Conservation (phyloP, 92 coral and sea anemone species). For the Palythoa heliodiscus region DNA sequence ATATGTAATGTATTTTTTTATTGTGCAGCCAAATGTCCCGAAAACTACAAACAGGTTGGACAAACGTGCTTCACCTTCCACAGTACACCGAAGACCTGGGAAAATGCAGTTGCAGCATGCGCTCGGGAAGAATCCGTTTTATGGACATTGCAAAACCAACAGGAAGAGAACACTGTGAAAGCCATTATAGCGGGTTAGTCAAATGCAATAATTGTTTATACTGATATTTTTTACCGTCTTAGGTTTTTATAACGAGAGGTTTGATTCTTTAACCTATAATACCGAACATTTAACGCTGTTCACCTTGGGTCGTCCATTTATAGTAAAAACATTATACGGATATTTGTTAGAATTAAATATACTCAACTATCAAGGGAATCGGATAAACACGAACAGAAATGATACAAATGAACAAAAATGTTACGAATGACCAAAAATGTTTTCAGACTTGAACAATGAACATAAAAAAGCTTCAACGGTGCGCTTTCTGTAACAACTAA, state of each 20-base stretch:
- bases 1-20: not conserved
- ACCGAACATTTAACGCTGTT: too few species aligned
- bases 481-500: not conserved
- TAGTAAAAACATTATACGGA: too few species aligned
- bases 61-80: constrained; percentile 66
- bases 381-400: not conserved
- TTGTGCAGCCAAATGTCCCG: constrained; percentile 59
- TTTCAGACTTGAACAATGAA: not conserved
- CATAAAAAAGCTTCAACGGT: not conserved
- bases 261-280: too few species aligned
- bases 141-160: constrained; percentile 60
- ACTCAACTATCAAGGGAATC: too few species aligned
- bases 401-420: not conserved
- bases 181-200: constrained; percentile 51
- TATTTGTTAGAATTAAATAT: too few species aligned
- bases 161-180: constrained; percentile 57
- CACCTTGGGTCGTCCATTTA: too few species aligned
- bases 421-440: not conserved
- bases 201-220: not conserved
- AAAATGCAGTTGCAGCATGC: constrained; percentile 65
- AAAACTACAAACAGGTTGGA: constrained; percentile 51
- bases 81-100: constrained; percentile 68
- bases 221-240: too few species aligned
- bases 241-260: not conserved
- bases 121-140: constrained; percentile 75